Percentiles rank a stretch among this genome's conserved stretches.
These are phyloP conservation scores for Phylloscopus trochilus DNA, from an alignment of 2,113 vertebrate species.

Conservation along the genomic window DNA sequence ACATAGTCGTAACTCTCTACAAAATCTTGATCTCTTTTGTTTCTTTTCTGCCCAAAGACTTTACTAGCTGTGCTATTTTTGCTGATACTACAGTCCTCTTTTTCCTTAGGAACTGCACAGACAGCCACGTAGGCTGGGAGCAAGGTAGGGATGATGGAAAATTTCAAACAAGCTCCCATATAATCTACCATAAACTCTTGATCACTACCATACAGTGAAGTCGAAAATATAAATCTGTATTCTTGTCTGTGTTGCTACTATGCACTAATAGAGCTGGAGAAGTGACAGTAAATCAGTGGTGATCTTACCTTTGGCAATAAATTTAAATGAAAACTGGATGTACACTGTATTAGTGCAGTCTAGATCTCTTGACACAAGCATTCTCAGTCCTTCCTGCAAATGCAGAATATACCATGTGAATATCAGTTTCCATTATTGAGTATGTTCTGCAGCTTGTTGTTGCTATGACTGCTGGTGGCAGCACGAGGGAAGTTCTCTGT, in stretches of 20 bases:
- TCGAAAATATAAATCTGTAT: neutral
- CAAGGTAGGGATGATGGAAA: neutral
- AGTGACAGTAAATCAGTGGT: neutral
- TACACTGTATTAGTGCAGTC: conserved; percentile 91
- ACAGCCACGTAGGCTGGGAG: neutral
- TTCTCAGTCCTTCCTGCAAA: conserved; percentile 90
- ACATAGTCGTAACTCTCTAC: neutral
- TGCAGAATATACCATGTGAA: neutral
- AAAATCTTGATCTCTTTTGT: neutral
- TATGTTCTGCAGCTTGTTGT: neutral
- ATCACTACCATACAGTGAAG: neutral
- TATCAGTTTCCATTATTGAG: neutral
- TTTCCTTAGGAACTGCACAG: neutral
- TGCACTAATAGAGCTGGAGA: neutral
- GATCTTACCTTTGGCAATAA: conserved; percentile 91
- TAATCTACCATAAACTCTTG: neutral
- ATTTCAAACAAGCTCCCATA: neutral
- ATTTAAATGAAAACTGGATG: conserved; percentile 96
- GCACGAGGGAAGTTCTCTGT: neutral
- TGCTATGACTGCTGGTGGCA: neutral
- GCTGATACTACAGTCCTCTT: neutral
- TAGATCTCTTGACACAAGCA: conserved; percentile 92
- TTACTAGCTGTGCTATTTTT: neutral
- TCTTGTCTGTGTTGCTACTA: neutral
- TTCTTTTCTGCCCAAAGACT: neutral